Conservation (phyloP, 2,113 vertebrate species). For the Petaurus breviceps region DNA sequence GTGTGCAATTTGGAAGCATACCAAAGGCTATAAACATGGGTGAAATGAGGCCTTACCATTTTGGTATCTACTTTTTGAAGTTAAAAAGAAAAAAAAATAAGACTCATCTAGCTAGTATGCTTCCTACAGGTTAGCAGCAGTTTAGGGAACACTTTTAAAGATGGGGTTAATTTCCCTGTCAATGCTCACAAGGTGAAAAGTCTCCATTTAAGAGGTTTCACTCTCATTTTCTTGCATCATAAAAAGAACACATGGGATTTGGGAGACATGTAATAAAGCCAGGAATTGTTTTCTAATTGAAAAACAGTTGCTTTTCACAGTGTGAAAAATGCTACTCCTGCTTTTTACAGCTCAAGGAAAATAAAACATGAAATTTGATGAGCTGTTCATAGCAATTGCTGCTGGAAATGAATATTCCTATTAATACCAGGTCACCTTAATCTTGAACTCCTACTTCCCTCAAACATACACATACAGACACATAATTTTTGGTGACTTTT, state of each 20-base stretch:
- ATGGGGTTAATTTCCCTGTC: background rate
- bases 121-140: background rate
- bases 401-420: conserved; percentile 36
- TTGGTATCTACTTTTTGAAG: background rate
- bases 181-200: background rate
- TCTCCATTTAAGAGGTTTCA: background rate
- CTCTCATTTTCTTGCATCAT: background rate
- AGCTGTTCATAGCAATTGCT: conserved; percentile 8
- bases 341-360: conserved; percentile 35
- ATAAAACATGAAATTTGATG: conserved; percentile 22
- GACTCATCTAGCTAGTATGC: background rate
- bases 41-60: background rate
- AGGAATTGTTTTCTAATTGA: conserved; percentile 46
- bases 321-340: conserved; percentile 54
- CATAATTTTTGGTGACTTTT: background rate
- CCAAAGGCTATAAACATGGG: background rate
- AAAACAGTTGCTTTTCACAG: background rate
- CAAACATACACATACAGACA: conserved; percentile 32
- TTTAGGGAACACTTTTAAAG: background rate
- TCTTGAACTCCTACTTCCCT: conserved; percentile 17
- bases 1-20: background rate
- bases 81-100: background rate
- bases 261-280: background rate
- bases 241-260: background rate
- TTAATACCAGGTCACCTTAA: conserved; percentile 36